Evolutionary conservation across 2,113 vertebrate genomes (phyloP), one percentile per base, ranked within the genome.

Genomic region (Montifringilla adamsi): DNA sequence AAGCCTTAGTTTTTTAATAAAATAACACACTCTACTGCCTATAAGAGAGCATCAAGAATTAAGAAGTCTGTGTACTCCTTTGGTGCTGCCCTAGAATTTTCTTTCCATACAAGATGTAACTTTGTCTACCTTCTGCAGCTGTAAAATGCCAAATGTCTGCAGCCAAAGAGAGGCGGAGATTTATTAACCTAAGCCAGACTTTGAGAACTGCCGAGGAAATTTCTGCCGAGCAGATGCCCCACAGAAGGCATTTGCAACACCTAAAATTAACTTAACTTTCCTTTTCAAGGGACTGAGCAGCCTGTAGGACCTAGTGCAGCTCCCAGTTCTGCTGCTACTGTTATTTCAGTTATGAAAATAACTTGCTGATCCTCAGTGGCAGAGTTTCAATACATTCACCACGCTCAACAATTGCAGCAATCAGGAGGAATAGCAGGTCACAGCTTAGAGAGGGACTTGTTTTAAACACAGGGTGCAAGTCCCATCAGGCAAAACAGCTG

Each of bases 181-280:
- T 96, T 96, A 95, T 94, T 90, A 90, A 74, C 62, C 83, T 69
- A 62, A 93, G 73, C 60, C 93, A 92, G 94, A 58, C 53, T 90
- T 90, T 23, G 56, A 92, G 84, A 92, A 58, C 41, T 7, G 21
- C 62, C 84, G 83, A 92, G 58, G 68, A 95, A 92, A 95, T 92
- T 95, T 94, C 94, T 96, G 86, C 69, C 0, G 18, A 92, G 90
- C 94, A 94, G 93, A 92, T 89, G 92, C 83, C 88, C 76, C 0
- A 0, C 44, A 81, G 87, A 96, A 95, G 46, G 72, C 55, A 74
- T 87, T 80, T 86, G 82, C 63, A 92, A 84, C 56, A 87, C 76
- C 79, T 81, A 87, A 90, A 92, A 92, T 89, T 93, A 91, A 73
- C 50, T 63, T 93, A 91, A 73, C 50, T 63, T 93, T 93, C 79